Evolutionary conservation across 2,888 invertebrate genomes (phyloP), one percentile per base, ranked within the genome.

Genomic region (Keiferia lycopersicella): DNA sequence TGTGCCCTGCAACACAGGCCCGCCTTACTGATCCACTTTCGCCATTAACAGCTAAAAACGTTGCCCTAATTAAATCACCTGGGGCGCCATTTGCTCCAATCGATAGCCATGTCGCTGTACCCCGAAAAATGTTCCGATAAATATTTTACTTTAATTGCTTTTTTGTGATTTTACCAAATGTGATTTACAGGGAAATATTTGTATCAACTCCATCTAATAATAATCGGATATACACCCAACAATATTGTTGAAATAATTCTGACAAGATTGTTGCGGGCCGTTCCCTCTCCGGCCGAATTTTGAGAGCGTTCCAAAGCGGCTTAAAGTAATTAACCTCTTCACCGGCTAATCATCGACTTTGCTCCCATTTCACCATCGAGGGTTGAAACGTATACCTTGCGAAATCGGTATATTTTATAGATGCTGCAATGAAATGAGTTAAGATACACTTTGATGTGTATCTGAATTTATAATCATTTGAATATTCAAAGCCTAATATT

Each of bases 281-380:
- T 16, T 16, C 26, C 20, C 53, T n/a, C 56, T 2, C 16, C 34
- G 34, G 8, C 16, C 62, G 57, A 10, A 62, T 48, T 64, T 59
- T 61, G 45, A 56, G 58, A 65, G 68, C 63, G 59, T 64, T 68
- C 62, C 74, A 83, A 88, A 88, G 84, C 78, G 84, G 87, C 86
- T 90, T 88, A 88, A 84, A 81, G 80, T 87, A 86, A 88, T 89
- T 87, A 88, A 86, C 88, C 86, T 87, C 87, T 84, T 85, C 85
- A 83, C 69, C 80, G 75, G 76, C 72, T 84, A 85, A 86, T 85
- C 84, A 88, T 86, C 81, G 86, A 80, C 83, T 84, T 79, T 75
- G 67, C 67, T 71, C 82, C 82, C 82, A 77, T 78, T 78, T 74
- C 73, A 78, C 63, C 72, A 75, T 71, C 67, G 74, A 79, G 84